Evolutionary conservation across 2,888 invertebrate genomes (phyloP), one percentile per base, ranked within the genome.

Genomic region (Patella ulyssiponensis): DNA sequence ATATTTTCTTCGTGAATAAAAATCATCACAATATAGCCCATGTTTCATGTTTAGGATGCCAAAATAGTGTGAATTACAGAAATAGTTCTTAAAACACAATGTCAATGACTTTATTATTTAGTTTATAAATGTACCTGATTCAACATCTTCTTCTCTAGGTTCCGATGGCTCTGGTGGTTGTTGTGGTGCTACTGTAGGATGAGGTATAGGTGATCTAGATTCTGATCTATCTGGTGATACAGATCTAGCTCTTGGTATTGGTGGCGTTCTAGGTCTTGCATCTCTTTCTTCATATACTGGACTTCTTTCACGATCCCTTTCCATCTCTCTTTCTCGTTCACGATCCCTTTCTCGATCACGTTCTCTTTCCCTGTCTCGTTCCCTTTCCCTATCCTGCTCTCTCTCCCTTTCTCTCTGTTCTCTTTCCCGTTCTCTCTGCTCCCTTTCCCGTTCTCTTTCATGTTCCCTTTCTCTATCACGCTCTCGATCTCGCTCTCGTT

Each of bases 111-210:
- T 44, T 44, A 44, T 44, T 44, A 44, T 7, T 44, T 44, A 44
- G 44, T 9, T 44, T 44, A 44, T 44, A 9, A 7, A 44, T 78
- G 76, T 70, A 81, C 84, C 84, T 75, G 81, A 58, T 71, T 83
- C 81, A 15, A 74, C 72, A 17, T 82, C 83, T 71, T 83, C 81
- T 64, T 77, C 75, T 20, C 83, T 84, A 44, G 44, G 44, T 69
- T 85, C 84, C 27, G 86, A 86, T 27, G 83, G 82, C 27, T 84
- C 83, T n/a, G 82, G 83, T 12, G 84, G 80, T 73, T 73, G 76
- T 33, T 83, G 79, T 52, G 75, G 74, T 27, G 81, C 79, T 17
- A 75, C 71, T 54, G 74, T 77, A 20, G 64, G 78, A 69, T 80
- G 80, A 64, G 71, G 52, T 15, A 75, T 64, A 15, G 77, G 77